Base-by-base conservation (phyloP, 92 coral and sea anemone species). In the Heliopora coerulea region DNA sequence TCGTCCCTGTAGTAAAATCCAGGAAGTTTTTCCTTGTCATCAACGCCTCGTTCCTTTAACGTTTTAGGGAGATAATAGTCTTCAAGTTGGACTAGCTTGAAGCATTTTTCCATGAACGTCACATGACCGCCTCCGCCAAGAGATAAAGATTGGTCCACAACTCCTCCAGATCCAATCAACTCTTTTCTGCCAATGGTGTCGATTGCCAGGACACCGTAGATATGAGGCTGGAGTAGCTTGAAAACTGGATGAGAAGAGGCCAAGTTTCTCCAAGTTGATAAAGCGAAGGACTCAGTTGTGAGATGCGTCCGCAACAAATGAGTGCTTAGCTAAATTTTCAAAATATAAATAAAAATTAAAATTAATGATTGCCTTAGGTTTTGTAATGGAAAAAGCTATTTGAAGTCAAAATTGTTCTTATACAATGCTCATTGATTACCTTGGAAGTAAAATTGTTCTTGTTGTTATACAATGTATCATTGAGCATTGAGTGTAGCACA, bases 91-190 rank as follows among this genome's bases (percentile, higher is more conserved):
- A 91, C 87, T 23, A 67, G 63, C 84, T 85, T 87, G 85, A 84
- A 91, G 23, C 81, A 74, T 40, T 89, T 89, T 74, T 84, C 75
- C 72, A 91, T 69, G 8, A 91, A 78, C 64, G 81, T 75, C 25
- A 91, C 78, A 54, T 88, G 97, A n/a, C 97, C 92, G n/a, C 91
- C 96, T 0, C 91, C 97, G 4, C 97, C 97, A 13, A 88, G 65
- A 48, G 90, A 83, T 12, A 91, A 82, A 3, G 90, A 81, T 41
- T 85, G 42, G 34, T 85, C 95, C 1, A 86, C 59, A 60, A 83
- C 82, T 1, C 97, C 97, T 26, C 90, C 91, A 31, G 78, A 21
- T 48, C 77, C 83, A 50, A 89, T 86, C 63, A 91, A 83, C 24
- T 91, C 91, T 29, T 80, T 84, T 96, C 96, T 82, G 0, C 96